These are phyloP conservation scores for Vicugna pacos DNA, from an alignment of 2,113 vertebrate genomes.

Conservation along the genomic window DNA sequence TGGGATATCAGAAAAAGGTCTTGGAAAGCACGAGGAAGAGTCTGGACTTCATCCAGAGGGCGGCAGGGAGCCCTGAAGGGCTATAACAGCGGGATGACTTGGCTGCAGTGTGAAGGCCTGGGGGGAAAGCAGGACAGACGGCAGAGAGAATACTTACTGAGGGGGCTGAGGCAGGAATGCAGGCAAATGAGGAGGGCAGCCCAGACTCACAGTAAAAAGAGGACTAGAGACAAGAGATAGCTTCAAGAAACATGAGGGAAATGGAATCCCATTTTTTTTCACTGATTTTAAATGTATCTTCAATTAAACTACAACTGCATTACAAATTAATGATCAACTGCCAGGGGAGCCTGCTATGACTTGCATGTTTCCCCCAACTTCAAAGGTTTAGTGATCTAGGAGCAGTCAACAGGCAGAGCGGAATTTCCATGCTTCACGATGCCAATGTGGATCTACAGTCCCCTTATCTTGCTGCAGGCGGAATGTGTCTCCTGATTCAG, in stretches of 20 bases:
- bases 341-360: neutral
- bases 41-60: neutral
- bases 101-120: neutral
- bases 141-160: neutral
- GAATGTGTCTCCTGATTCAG: neutral
- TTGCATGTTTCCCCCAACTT: neutral
- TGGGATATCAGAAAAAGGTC: neutral
- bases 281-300: constrained; percentile 49
- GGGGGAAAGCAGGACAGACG: neutral
- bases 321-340: constrained; percentile 33
- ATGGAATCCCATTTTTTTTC: neutral
- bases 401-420: neutral
- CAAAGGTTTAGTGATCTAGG: neutral
- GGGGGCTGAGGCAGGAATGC: neutral
- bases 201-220: neutral
- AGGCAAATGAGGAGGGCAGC: neutral
- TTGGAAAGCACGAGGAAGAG: neutral
- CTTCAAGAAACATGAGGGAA: neutral
- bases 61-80: neutral
- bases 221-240: neutral
- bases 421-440: neutral
- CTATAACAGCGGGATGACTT: neutral
- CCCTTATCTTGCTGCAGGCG: neutral
- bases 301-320: neutral
- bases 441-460: neutral